Percentiles rank a stretch among this genome's conserved stretches.
These are phyloP conservation scores for Sussaba pulchella DNA, from an alignment of 2,888 invertebrate genomes.

Conservation along the genomic window DNA sequence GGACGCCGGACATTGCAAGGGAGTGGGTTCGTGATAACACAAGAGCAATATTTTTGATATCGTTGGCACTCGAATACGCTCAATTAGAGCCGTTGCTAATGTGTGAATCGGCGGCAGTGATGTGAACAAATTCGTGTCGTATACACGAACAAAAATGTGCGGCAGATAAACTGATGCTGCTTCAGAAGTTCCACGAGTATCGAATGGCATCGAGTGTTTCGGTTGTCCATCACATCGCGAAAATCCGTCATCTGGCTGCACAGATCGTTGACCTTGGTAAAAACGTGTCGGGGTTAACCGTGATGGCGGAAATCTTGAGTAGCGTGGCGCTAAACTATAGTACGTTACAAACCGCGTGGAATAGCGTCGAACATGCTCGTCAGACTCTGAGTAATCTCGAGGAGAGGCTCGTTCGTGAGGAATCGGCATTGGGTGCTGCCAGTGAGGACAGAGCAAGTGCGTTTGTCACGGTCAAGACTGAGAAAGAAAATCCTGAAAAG, in stretches of 20 bases:
- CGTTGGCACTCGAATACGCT: constrained; percentile 61
- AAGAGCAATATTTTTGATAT: constrained; percentile 63
- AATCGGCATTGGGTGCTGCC: constrained; percentile 33
- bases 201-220: constrained; percentile 59
- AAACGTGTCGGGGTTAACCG: neutral
- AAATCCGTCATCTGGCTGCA: constrained; percentile 55
- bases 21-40: constrained; percentile 62
- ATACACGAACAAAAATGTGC: constrained; percentile 27
- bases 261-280: constrained; percentile 41
- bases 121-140: constrained; percentile 17
- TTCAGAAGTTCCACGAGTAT: constrained; percentile 62
- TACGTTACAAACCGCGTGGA: constrained; percentile 59
- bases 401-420: constrained; percentile 52
- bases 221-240: constrained; percentile 60
- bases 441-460: constrained; percentile 28
- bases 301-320: constrained; percentile 1
- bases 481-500: neutral
- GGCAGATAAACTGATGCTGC: constrained; percentile 62
- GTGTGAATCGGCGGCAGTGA: constrained; percentile 41
- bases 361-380: constrained; percentile 41
- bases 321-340: constrained; percentile 48
- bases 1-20: constrained; percentile 4
- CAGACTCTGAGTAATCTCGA: constrained; percentile 56
- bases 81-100: constrained; percentile 60
- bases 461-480: constrained; percentile 16